phyloP scores from a whole-genome alignment of 2,888 invertebrate genomes.

The Ophioninae sp. region DNA sequence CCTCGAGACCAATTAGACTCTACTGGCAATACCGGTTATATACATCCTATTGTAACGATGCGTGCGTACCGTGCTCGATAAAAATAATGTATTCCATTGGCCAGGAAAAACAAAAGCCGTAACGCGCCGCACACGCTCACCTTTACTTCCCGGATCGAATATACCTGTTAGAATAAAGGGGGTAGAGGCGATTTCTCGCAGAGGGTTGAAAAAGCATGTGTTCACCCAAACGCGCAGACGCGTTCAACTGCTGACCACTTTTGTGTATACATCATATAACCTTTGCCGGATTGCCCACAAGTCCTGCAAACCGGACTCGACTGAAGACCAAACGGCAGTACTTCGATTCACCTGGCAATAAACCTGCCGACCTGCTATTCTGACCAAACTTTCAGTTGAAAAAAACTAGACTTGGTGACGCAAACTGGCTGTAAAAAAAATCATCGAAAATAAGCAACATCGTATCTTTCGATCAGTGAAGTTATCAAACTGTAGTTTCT shows the following conservation, averaged over 20 bases:
- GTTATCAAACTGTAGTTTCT: background rate
- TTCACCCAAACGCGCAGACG: constrained; percentile 65
- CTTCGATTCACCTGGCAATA: constrained; percentile 21
- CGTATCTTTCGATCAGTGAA: background rate
- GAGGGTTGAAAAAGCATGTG: constrained; percentile 53
- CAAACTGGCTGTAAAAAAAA: background rate
- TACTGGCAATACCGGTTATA: background rate
- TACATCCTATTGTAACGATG: background rate
- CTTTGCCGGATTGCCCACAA: constrained; percentile 49
- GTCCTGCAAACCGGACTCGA: constrained; percentile 42
- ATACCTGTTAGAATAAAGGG: constrained; percentile 64
- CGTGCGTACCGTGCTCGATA: constrained; percentile 26
- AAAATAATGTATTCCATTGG: constrained; percentile 22
- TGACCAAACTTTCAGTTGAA: background rate
- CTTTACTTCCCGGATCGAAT: constrained; percentile 68
- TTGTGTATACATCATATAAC: constrained; percentile 43
- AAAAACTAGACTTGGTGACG: background rate
- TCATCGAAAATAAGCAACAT: background rate
- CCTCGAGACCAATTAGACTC: background rate
- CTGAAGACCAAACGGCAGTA: constrained; percentile 27
- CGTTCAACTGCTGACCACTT: constrained; percentile 75
- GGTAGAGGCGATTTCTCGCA: constrained; percentile 44
- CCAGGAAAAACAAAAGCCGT: background rate
- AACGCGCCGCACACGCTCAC: constrained; percentile 33
- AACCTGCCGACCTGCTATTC: constrained; percentile 1